phyloP scores from a whole-genome alignment of 2,888 invertebrate species.

The Diaphora mendica region DNA sequence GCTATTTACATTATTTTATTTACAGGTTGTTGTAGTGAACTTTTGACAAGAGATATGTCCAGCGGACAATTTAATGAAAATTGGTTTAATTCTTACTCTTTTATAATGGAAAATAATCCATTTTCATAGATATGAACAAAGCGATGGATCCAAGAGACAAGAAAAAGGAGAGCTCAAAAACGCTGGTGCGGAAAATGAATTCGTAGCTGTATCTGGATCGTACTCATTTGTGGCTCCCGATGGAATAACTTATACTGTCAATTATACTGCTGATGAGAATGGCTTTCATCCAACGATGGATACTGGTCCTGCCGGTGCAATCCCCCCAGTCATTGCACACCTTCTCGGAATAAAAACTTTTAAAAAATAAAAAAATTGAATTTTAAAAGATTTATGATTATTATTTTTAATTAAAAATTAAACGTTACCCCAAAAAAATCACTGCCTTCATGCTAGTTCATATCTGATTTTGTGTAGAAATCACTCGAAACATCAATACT shows the following conservation, averaged over 20 bases:
- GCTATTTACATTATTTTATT: not conserved
- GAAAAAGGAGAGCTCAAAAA: constrained; percentile 84
- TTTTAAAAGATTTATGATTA: not conserved
- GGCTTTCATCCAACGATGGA: constrained; percentile 84
- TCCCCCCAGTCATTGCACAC: constrained; percentile 68
- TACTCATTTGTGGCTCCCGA: constrained; percentile 83
- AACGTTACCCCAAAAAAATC: not conserved
- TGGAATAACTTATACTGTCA: constrained; percentile 79
- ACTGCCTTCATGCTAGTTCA: no score
- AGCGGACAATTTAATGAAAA: not conserved
- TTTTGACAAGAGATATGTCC: no score
- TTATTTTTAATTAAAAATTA: not conserved
- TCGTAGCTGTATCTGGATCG: constrained; percentile 81
- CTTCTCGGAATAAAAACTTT: constrained; percentile 62
- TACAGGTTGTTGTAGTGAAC: no score
- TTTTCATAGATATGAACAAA: constrained; percentile 78
- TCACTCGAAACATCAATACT: no score
- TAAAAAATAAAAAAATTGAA: constrained; percentile 8
- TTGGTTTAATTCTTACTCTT: not conserved
- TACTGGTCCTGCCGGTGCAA: constrained; percentile 63
- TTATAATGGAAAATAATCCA: not conserved
- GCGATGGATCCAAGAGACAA: constrained; percentile 81
- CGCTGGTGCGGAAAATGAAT: constrained; percentile 82
- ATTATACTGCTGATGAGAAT: constrained; percentile 86
- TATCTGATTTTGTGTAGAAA: no score